A percentile compares a stretch with the other conserved stretches of the same genome.
phyloP scores from a whole-genome alignment of 2,797 vertebrate genomes.

The Brachymystax lenok region DNA sequence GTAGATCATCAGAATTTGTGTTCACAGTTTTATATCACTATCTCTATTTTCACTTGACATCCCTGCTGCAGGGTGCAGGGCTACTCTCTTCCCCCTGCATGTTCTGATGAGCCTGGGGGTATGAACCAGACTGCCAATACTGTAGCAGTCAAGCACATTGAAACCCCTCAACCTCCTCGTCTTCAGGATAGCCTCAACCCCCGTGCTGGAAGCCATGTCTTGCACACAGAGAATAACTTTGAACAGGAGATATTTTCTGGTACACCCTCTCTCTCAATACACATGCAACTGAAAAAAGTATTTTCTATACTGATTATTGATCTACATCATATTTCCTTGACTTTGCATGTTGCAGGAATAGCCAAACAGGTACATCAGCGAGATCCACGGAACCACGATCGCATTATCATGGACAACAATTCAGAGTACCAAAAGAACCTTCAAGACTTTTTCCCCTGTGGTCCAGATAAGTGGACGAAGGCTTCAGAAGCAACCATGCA shows the following conservation, averaged over 20 bases:
- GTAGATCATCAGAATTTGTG: too few species aligned
- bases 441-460: conserved; percentile 60
- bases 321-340: background rate
- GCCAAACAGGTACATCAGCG: conserved; percentile 61
- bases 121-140: conserved; percentile 52
- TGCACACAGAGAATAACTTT: conserved; percentile 64
- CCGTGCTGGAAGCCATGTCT: conserved; percentile 54
- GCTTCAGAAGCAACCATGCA: conserved; percentile 33
- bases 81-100: conserved; percentile 25
- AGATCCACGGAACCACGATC: conserved; percentile 47
- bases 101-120: conserved; percentile 29
- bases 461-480: conserved; percentile 62
- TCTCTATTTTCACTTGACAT: background rate
- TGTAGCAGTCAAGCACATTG: conserved; percentile 28
- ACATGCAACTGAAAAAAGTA: background rate
- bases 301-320: background rate
- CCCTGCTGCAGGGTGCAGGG: conserved; percentile 43
- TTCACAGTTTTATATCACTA: background rate
- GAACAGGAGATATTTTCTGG: conserved; percentile 74
- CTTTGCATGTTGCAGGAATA: conserved; percentile 48
- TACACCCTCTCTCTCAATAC: conserved; percentile 33
- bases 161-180: conserved; percentile 17
- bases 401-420: conserved; percentile 65
- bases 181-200: conserved; percentile 51
- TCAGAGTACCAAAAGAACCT: conserved; percentile 67